Conservation (phyloP, 2,888 invertebrate genomes). For the Drosophila atripex region DNA sequence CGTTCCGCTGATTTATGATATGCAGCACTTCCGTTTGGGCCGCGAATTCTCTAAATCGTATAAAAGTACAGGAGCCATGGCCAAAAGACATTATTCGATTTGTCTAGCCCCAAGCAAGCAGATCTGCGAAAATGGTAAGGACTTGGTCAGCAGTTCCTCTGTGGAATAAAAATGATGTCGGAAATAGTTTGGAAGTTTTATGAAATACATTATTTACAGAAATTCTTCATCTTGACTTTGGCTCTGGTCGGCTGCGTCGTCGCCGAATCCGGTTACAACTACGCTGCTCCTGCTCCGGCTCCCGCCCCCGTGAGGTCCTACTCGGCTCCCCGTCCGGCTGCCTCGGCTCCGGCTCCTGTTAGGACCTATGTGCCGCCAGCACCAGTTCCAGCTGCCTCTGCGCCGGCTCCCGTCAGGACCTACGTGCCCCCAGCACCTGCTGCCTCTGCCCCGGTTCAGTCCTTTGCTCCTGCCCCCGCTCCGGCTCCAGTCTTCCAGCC, state of each 20-base stretch:
- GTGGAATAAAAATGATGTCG: constrained; percentile 17
- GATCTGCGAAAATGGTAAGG: constrained; percentile 64
- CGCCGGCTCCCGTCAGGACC: constrained; percentile 38
- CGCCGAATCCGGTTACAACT: constrained; percentile 66
- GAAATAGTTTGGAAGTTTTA: not conserved
- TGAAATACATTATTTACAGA: constrained; percentile 44
- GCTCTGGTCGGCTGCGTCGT: constrained; percentile 62
- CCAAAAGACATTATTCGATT: constrained; percentile 61
- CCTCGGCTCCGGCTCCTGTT: constrained; percentile 49
- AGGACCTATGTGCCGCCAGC: constrained; percentile 53
- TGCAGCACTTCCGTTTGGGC: constrained; percentile 68
- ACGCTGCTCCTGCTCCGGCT: constrained; percentile 59
- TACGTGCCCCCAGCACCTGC: constrained; percentile 50
- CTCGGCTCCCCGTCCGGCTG: constrained; percentile 47
- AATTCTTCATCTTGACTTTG: constrained; percentile 60
- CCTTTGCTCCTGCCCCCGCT: constrained; percentile 29
- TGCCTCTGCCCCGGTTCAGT: constrained; percentile 34
- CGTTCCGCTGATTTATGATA: constrained; percentile 65
- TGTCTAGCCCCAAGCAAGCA: constrained; percentile 51
- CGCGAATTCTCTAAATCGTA: constrained; percentile 44
- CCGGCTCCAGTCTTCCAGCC: constrained; percentile 45
- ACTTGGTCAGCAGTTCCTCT: not conserved
- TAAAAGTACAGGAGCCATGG: constrained; percentile 62
- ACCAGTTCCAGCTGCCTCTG: constrained; percentile 28
- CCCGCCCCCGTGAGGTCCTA: constrained; percentile 58